A percentile compares a stretch with the other conserved stretches of the same genome.
phyloP scores from a whole-genome alignment of 2,113 vertebrate species.

The Cryptomyrus ogoouensis region DNA sequence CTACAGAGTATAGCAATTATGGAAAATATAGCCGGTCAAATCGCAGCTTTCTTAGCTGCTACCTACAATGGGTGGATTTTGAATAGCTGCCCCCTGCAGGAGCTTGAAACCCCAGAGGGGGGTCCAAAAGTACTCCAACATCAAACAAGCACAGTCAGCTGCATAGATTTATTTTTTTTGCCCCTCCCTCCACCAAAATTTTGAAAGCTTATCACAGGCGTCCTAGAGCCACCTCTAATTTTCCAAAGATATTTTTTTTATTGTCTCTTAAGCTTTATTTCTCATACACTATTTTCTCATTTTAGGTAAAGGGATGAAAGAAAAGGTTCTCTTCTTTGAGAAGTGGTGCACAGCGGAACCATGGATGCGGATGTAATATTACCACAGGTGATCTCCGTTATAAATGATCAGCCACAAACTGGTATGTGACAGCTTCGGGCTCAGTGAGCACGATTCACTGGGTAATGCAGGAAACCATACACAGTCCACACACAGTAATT shows the following conservation, averaged over 20 bases:
- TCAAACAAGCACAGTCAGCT: neutral
- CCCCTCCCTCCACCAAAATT: neutral
- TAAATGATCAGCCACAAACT: neutral
- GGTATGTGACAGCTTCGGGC: neutral
- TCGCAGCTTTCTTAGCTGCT: neutral
- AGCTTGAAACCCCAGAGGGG: neutral
- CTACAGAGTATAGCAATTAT: neutral
- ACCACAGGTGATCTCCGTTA: neutral
- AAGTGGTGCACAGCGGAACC: neutral
- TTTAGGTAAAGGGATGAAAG: neutral
- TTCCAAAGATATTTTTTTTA: neutral
- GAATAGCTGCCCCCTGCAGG: neutral
- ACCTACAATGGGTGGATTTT: neutral
- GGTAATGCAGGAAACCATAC: neutral
- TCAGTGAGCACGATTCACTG: neutral
- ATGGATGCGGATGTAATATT: neutral
- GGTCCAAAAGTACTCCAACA: neutral
- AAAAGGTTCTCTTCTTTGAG: neutral
- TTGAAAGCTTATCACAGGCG: neutral
- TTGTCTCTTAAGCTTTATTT: too few relatives aligned
- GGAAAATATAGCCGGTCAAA: neutral
- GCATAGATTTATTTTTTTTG: neutral
- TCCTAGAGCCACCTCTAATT: too few relatives aligned
- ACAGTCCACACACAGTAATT: neutral
- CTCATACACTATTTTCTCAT: neutral